Evolutionary conservation across 2,888 invertebrate species (phyloP).

Genomic region (Papilio gigon): DNA sequence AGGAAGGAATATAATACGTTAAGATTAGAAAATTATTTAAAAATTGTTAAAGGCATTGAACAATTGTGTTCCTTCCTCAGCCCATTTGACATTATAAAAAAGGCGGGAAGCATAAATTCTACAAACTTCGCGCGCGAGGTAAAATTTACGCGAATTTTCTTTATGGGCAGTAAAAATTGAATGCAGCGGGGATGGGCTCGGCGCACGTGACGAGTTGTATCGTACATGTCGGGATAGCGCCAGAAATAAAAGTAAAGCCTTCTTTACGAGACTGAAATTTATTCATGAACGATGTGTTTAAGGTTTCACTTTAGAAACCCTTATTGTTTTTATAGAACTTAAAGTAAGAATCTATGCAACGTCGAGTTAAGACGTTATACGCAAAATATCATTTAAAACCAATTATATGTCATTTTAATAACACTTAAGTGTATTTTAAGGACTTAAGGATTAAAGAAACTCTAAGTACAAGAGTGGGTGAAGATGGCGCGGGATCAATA

Average conservation of each 20-base stretch:
- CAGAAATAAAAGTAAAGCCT: slow-evolving; percentile 23
- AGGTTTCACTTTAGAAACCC: not conserved
- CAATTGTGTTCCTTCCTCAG: not conserved
- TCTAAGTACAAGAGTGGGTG: too few relatives aligned
- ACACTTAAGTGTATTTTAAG: not conserved
- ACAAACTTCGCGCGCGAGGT: slow-evolving; percentile 54
- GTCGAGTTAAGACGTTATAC: too few relatives aligned
- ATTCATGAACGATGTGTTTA: slow-evolving; percentile 25
- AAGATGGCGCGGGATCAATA: too few relatives aligned
- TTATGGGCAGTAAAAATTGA: slow-evolving; percentile 66
- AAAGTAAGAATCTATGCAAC: too few relatives aligned
- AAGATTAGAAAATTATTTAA: not conserved
- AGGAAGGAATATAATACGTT: not conserved
- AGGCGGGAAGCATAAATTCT: slow-evolving; percentile 52
- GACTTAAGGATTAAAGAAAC: too few relatives aligned
- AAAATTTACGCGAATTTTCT: slow-evolving; percentile 66
- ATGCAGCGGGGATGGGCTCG: slow-evolving; percentile 59
- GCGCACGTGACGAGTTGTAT: slow-evolving; percentile 48
- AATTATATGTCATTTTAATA: not conserved
- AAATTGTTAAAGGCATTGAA: slow-evolving; percentile 4
- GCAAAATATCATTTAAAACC: too few relatives aligned
- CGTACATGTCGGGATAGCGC: slow-evolving; percentile 16
- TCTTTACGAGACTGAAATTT: slow-evolving; percentile 26
- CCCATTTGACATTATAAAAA: slow-evolving; percentile 27
- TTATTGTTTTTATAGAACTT: not conserved